These are phyloP conservation scores for Cephus nigrinus DNA, from an alignment of 2,888 invertebrate genomes.

Conservation along the genomic window DNA sequence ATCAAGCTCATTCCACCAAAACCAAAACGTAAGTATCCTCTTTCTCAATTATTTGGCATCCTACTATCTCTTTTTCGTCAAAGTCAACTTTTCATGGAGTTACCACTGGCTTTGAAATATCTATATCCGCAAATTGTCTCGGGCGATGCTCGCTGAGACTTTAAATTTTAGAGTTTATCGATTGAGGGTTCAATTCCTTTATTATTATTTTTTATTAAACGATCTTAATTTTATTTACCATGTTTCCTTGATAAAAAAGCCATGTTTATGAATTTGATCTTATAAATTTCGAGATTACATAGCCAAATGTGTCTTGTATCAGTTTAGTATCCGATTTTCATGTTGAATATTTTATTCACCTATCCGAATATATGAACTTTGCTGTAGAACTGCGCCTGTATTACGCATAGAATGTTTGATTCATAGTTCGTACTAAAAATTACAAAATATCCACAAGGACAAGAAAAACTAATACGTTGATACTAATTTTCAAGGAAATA, in stretches of 20 bases:
- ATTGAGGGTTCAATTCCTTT: neutral
- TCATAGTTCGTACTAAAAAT: neutral
- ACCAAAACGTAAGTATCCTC: constrained; percentile 87
- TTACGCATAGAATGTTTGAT: neutral
- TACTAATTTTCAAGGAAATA: neutral
- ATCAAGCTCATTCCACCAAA: constrained; percentile 90
- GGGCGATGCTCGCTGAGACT: neutral
- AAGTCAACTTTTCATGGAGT: neutral
- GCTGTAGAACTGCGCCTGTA: neutral
- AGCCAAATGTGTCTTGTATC: neutral
- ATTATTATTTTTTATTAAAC: neutral
- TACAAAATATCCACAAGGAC: neutral
- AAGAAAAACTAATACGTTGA: neutral
- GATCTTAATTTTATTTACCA: neutral
- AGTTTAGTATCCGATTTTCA: neutral
- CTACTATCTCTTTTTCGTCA: constrained; percentile 16
- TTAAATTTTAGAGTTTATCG: too few relatives aligned
- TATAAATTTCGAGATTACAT: neutral
- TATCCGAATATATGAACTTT: neutral
- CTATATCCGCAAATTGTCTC: neutral
- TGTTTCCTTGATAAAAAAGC: neutral
- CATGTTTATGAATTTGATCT: neutral
- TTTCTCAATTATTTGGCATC: constrained; percentile 20
- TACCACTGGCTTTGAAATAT: neutral
- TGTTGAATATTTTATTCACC: neutral